Conservation (phyloP, 2,113 vertebrate genomes). For the Nothobranchius furzeri region DNA sequence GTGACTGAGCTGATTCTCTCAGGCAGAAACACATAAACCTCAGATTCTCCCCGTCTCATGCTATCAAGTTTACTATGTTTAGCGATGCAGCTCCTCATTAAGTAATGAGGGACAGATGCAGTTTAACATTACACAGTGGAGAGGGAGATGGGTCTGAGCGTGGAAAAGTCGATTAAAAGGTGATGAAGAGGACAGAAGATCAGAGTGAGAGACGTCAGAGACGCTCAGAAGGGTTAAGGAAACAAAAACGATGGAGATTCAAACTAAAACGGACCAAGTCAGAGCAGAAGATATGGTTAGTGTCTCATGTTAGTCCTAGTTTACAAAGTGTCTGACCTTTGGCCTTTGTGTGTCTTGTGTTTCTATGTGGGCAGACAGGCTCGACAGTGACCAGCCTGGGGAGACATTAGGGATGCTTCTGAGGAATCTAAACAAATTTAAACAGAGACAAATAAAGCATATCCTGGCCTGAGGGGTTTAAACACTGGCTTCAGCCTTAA, state of each 20-base stretch:
- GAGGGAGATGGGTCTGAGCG: constrained; percentile 7
- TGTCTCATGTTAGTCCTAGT: constrained; percentile 18
- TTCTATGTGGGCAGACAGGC: neutral
- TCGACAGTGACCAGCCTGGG: too few species aligned
- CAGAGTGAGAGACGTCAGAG: constrained; percentile 2
- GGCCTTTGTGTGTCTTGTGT: constrained; percentile 11
- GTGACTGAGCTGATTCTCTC: constrained; percentile 32
- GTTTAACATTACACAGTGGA: constrained; percentile 50
- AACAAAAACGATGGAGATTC: constrained; percentile 7
- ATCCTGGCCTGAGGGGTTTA: too few species aligned
- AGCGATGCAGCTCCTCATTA: constrained; percentile 54
- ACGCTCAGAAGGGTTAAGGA: neutral
- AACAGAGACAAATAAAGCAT: too few species aligned
- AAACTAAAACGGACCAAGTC: constrained; percentile 8
- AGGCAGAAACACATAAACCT: constrained; percentile 38
- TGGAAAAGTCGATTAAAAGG: constrained; percentile 22
- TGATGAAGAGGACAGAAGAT: constrained; percentile 4
- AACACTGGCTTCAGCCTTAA: too few species aligned
- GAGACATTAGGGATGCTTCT: too few species aligned
- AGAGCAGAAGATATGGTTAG: neutral
- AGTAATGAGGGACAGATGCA: constrained; percentile 48
- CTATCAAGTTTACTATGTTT: constrained; percentile 60
- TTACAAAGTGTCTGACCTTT: constrained; percentile 33
- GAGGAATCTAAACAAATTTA: too few species aligned
- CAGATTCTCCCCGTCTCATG: constrained; percentile 50